phyloP scores from a whole-genome alignment of 2,797 vertebrate species.

The Propithecus perrieri region DNA sequence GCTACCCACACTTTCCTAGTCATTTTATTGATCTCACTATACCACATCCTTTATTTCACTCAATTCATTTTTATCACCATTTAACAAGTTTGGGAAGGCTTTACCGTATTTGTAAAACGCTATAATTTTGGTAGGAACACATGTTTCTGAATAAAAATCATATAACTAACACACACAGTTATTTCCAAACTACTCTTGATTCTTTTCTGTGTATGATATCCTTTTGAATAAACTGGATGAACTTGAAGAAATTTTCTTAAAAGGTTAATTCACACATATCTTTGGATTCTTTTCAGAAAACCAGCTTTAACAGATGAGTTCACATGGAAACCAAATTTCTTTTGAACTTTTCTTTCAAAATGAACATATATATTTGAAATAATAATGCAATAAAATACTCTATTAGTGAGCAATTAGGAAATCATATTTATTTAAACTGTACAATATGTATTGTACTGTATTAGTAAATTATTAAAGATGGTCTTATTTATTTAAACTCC shows the following conservation, averaged over 20 bases:
- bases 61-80: background rate
- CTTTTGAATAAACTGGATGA: slow-evolving; percentile 45
- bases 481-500: slow-evolving; percentile 7
- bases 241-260: background rate
- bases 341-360: slow-evolving; percentile 59
- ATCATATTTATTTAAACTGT: slow-evolving; percentile 17
- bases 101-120: background rate
- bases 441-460: background rate
- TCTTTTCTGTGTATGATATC: background rate
- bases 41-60: background rate
- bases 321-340: slow-evolving; percentile 47
- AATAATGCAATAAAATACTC: slow-evolving; percentile 4
- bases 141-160: background rate
- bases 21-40: background rate
- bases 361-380: slow-evolving; percentile 42
- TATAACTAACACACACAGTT: background rate
- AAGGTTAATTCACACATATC: slow-evolving; percentile 38
- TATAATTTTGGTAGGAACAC: background rate
- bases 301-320: slow-evolving; percentile 48
- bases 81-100: background rate
- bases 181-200: background rate
- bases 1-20: background rate
- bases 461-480: slow-evolving; percentile 19
- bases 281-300: slow-evolving; percentile 67
- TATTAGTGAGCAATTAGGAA: background rate